Conservation (phyloP, 2,797 vertebrate genomes). For the Gymnocypris eckloni region DNA sequence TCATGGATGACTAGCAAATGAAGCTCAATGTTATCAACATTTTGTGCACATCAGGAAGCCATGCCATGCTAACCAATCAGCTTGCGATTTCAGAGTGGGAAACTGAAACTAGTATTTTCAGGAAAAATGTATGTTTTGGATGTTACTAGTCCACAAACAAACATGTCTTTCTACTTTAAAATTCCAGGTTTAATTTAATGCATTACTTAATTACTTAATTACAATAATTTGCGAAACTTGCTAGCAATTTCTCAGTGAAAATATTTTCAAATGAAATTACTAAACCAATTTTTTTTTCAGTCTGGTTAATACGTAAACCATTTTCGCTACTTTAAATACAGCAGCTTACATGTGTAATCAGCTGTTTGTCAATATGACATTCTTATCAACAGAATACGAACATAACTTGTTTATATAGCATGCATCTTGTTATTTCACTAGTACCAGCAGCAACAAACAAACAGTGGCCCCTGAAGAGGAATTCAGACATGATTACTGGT, state of each 20-base stretch:
- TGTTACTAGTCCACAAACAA: neutral
- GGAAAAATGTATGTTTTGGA: neutral
- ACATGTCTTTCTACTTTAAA: neutral
- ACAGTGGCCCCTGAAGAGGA: neutral
- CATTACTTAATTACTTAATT: neutral
- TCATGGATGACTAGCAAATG: neutral
- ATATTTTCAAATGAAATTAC: too few relatives aligned
- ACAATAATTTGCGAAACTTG: neutral
- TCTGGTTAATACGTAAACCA: neutral
- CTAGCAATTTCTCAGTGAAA: too few relatives aligned
- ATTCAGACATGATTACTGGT: neutral
- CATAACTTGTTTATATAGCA: constrained; percentile 9
- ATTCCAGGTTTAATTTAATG: neutral
- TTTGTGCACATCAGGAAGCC: too few relatives aligned
- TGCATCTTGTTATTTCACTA: neutral
- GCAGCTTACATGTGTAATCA: neutral
- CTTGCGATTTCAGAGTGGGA: neutral
- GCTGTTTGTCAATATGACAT: neutral
- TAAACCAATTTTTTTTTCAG: neutral
- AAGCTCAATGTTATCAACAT: neutral
- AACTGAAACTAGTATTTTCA: neutral
- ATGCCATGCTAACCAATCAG: neutral
- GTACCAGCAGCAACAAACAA: neutral
- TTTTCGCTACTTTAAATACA: neutral
- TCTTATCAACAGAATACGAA: neutral